Percentiles rank a stretch among this genome's conserved stretches.
Conservation (phyloP, 1,140 invertebrate genomes). For the Lanistes nyassanus region DNA sequence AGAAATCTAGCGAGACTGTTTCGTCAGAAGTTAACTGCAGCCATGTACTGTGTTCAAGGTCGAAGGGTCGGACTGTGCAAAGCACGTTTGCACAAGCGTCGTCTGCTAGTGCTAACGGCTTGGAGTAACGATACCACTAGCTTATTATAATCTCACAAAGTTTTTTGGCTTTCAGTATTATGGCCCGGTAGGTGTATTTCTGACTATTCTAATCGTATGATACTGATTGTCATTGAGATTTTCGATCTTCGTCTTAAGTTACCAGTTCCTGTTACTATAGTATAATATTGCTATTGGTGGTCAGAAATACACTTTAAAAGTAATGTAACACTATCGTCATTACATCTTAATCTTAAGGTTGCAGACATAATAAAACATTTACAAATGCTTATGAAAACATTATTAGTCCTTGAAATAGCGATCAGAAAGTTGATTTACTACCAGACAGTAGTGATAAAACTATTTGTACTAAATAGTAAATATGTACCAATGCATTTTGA, state of each 20-base stretch:
- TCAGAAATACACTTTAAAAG: too few relatives aligned
- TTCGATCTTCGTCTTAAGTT: not conserved
- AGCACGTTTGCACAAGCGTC: constrained; percentile 6
- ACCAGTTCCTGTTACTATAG: not conserved
- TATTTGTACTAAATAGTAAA: too few relatives aligned
- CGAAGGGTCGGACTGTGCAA: constrained; percentile 22
- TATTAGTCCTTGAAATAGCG: too few relatives aligned
- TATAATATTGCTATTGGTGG: not conserved
- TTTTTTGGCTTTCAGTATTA: too few relatives aligned
- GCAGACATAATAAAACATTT: too few relatives aligned
- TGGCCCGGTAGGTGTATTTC: not conserved
- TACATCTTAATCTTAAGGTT: too few relatives aligned
- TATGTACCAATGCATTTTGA: too few relatives aligned
- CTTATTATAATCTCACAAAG: too few relatives aligned
- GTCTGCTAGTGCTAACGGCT: constrained; percentile 13
- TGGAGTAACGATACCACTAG: not conserved
- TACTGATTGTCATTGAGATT: not conserved
- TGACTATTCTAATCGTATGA: not conserved
- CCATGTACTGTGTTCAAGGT: constrained; percentile 23
- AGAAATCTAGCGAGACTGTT: not conserved
- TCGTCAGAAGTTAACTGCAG: constrained; percentile 14
- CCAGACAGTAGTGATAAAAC: too few relatives aligned
- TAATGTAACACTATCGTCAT: too few relatives aligned
- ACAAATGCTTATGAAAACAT: too few relatives aligned
- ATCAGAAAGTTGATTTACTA: too few relatives aligned